A percentile compares a stretch with the other conserved stretches of the same genome.
Conservation (phyloP, 1,140 invertebrate genomes). For the Drosophila chauvacae region DNA sequence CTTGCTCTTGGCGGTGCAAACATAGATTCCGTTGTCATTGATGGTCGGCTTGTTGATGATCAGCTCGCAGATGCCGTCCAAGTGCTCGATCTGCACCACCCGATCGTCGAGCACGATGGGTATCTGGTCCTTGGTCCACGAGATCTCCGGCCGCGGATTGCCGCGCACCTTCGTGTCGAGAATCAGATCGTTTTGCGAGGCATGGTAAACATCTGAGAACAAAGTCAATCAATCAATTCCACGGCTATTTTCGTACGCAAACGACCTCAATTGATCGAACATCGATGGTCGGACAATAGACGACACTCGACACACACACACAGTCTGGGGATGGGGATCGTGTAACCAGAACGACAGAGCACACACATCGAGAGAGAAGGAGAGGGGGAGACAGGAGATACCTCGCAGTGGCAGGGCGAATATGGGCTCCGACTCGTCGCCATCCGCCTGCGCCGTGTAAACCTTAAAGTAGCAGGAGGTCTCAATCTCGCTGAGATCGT, state of each 20-base stretch:
- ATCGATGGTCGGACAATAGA: slow-evolving; percentile 15
- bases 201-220: slow-evolving; percentile 88
- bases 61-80: slow-evolving; percentile 90
- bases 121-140: slow-evolving; percentile 91
- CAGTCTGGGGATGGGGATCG: slow-evolving; percentile 43
- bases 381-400: slow-evolving; percentile 46
- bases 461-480: slow-evolving; percentile 84
- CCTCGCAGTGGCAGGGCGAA: slow-evolving; percentile 83
- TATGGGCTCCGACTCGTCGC: slow-evolving; percentile 82
- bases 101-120: slow-evolving; percentile 86
- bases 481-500: slow-evolving; percentile 81
- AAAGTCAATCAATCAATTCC: slow-evolving; percentile 64
- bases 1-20: slow-evolving; percentile 89
- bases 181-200: slow-evolving; percentile 89
- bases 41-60: slow-evolving; percentile 88
- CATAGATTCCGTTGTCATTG: slow-evolving; percentile 89
- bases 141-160: slow-evolving; percentile 89
- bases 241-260: slow-evolving; percentile 65
- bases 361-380: slow-evolving; percentile 23
- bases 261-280: slow-evolving; percentile 66
- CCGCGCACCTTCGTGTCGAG: slow-evolving; percentile 91
- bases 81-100: slow-evolving; percentile 88
- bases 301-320: slow-evolving; percentile 23
- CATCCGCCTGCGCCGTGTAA: slow-evolving; percentile 77
- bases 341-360: slow-evolving; percentile 53